A percentile compares a stretch with the other conserved stretches of the same genome.
Conservation (phyloP, 2,797 vertebrate genomes). For the Hydrolagus colliei region DNA sequence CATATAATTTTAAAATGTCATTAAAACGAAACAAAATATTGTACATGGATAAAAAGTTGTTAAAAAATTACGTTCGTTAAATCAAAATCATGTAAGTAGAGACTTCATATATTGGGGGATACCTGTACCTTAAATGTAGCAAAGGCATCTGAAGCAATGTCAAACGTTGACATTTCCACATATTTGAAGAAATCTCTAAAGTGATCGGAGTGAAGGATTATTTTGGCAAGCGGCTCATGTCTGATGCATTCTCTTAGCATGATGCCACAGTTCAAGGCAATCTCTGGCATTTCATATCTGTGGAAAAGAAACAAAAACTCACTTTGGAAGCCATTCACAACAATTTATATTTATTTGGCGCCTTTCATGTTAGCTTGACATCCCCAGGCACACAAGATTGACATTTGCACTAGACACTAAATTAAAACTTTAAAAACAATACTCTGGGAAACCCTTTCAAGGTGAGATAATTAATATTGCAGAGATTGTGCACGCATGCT, state of each 20-base stretch:
- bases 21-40: too few species aligned
- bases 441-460: neutral
- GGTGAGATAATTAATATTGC: neutral
- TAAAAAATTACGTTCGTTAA: too few species aligned
- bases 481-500: too few species aligned
- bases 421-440: neutral
- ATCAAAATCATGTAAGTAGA: too few species aligned
- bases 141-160: constrained; percentile 94
- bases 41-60: too few species aligned
- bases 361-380: too few species aligned
- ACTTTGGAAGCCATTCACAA: neutral
- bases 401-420: neutral
- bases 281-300: constrained; percentile 83
- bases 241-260: constrained; percentile 94
- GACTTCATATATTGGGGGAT: too few species aligned
- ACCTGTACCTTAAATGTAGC: constrained; percentile 87
- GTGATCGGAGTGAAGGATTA: constrained; percentile 75
- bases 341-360: too few species aligned
- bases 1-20: too few species aligned
- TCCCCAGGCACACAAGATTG: neutral
- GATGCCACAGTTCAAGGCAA: constrained; percentile 89
- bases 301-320: neutral
- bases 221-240: constrained; percentile 85
- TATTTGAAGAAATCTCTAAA: constrained; percentile 89
- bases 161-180: constrained; percentile 95